Conservation (phyloP, 92 coral and sea anemone species). For the Paragorgia papillata region DNA sequence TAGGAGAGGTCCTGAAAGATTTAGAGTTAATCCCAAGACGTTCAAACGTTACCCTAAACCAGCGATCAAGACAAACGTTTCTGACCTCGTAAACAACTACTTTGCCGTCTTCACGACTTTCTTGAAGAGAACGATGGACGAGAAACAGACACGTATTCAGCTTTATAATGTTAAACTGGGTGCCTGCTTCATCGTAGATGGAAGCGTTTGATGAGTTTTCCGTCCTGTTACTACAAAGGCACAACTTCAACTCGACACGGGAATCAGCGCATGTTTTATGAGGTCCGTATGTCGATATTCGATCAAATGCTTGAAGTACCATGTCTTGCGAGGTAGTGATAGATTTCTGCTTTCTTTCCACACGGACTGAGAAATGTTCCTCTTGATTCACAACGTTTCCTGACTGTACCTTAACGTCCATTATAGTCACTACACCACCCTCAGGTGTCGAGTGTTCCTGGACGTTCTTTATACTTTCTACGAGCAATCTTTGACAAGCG, state of each 20-base stretch:
- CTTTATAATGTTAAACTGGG: no score
- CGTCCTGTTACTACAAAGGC: slow-evolving; percentile 46
- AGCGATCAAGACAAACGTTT: no score
- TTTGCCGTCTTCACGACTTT: no score
- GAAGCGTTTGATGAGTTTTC: not conserved
- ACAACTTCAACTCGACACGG: slow-evolving; percentile 47
- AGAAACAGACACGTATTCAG: no score
- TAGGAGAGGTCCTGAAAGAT: no score
- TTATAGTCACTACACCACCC: slow-evolving; percentile 49
- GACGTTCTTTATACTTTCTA: slow-evolving; percentile 58
- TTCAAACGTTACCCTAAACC: no score
- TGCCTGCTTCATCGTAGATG: no score
- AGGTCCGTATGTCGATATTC: slow-evolving; percentile 59
- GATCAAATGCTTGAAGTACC: slow-evolving; percentile 56
- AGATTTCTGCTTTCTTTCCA: slow-evolving; percentile 35
- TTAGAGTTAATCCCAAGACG: no score
- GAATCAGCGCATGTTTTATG: slow-evolving; percentile 61
- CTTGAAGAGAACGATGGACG: no score
- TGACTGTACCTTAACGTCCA: no score
- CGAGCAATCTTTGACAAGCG: slow-evolving; percentile 59
- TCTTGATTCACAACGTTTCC: slow-evolving; percentile 64
- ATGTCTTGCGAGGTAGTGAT: slow-evolving; percentile 36
- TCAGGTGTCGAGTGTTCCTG: slow-evolving; percentile 59
- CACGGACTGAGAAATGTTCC: slow-evolving; percentile 67
- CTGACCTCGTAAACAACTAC: no score